Evolutionary conservation across 2,888 invertebrate genomes (phyloP), one percentile per base, ranked within the genome.

Genomic region (Synanthedon myopaeformis): DNA sequence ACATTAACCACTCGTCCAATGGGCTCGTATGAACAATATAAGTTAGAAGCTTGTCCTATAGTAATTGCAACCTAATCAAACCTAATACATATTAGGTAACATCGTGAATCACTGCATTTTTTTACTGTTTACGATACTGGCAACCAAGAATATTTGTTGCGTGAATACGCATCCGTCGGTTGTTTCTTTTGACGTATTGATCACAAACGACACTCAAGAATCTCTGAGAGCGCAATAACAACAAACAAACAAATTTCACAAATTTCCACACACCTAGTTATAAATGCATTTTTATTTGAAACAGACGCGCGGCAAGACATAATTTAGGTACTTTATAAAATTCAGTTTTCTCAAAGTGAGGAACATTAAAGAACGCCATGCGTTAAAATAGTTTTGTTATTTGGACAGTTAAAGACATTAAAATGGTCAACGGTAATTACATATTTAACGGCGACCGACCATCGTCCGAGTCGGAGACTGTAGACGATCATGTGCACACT

Each of bases 381-480:
- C 35, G 35, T 35, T 35, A 35, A 35, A 35, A 35, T 10, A 35
- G 35, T 35, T 35, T 35, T 35, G 10, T 35, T 23, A 1, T 23
- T 23, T 10, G 10, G 10, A 35, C 2, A 35, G 3, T 10, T 35
- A 3, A 35, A 10, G 8, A 35, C 57, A 57, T 51, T 55, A 80
- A 75, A 66, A 88, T 88, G 88, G 88, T 88, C 57, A 88, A 87
- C 69, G 85, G 88, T 14, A 87, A 88, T 62, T 88, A 88, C 63
- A 74, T 82, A 35, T 59, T 88, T 49, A 86, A 87, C 61, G 85
- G 84, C 45, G 85, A 86, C 61, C 69, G 79, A 59, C 83, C 87
- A 55, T 69, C 76, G 52, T 83, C 86, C 10, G 86, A 85, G 59
- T 80, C 83, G 3, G 86, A 85, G 64, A 81, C 80, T 53, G 77